Evolutionary conservation across 2,888 invertebrate genomes (phyloP), one percentile per base, ranked within the genome.

Genomic region (Erebia aethiops): DNA sequence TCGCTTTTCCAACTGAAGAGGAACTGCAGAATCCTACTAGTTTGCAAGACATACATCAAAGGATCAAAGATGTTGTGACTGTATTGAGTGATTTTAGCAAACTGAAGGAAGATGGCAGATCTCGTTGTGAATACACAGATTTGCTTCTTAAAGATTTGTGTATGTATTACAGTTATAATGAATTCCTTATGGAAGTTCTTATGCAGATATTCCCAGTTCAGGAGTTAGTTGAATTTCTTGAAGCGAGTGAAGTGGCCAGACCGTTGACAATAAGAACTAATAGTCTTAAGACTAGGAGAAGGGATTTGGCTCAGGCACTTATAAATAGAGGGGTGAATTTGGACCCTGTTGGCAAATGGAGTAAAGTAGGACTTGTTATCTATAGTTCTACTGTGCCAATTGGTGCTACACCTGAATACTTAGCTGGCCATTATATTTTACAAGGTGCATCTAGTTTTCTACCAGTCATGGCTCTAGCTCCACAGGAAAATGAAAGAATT

Each of bases 321-420:
- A 99, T 99, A 69, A 98, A 98, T 83, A 95, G 99, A 81, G 99
- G 99, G 26, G 98, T 99, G 0, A 99, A 99, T 94, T 94, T 99
- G 75, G 99, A 99, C 92, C 99, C 99, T 0, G 95, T 99, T 70
- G 99, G 99, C 7, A 98, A 99, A 87, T 99, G 99, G 99, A 98
- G 98, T 63, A 99, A 99, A 94, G 98, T 99, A 21, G 99, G 99
- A 13, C 94, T 99, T 49, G 98, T 99, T 1, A 95, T 99, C 10
- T 99, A 98, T 87, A 98, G 97, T 77, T 97, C 99, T 0, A 98
- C 98, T 82, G 99, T 99, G 0, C 99, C 99, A 0, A 94, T 99
- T 79, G 99, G 99, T 75, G 99, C 99, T 1, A 99, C 99, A 0
- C 99, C 99, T 0, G 99, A 99, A 91, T 99, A 99, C 93, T 94